Base-by-base conservation (phyloP, 2,113 vertebrate genomes). In the Ondatra zibethicus region DNA sequence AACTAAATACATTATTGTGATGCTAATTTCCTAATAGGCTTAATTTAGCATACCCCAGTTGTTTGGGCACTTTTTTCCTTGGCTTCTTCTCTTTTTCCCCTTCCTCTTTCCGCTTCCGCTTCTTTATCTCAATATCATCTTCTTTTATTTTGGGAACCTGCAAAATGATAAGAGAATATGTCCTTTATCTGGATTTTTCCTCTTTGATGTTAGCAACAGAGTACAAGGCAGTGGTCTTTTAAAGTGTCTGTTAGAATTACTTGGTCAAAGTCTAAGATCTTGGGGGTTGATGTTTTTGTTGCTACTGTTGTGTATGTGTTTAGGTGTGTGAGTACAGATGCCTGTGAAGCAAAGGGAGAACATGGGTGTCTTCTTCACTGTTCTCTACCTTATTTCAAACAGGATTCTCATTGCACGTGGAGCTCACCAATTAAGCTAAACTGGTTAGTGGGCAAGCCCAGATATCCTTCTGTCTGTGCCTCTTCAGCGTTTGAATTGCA, bases 1-100 rank as follows among this genome's bases (percentile, higher is more conserved):
- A 95, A 68, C 10, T 82, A 82, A 82, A 78, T 68, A 47, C 88
- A 70, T 68, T 96, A 7, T 9, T 84, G 4, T 77, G 55, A 78
- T 23, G 19, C 17, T 39, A 25, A 17, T 72, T 75, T 63, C 42
- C 47, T 76, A 66, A 6, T 2, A 86, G 61, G 27, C 61, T 66
- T 65, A 47, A 52, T 21, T 78, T 84, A 70, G 96, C 99, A 70
- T 98, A 99, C 99, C 99, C 99, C 70, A 99, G 72, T 50, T 99
- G 98, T 97, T 99, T 99, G 96, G 99, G 98, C 96, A 99, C 98
- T 99, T 99, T 99, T 82, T 99, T 99, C 96, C 98, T 99, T 95
- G 99, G 99, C 94, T 99, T 99, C 98, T 99, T 99, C 78, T 99
- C 99, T 91, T 99, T 98, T 89, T 99, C 98, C 36, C 99, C 99